Conservation (phyloP, 2,113 vertebrate genomes). For the Syngnathus scovelli region DNA sequence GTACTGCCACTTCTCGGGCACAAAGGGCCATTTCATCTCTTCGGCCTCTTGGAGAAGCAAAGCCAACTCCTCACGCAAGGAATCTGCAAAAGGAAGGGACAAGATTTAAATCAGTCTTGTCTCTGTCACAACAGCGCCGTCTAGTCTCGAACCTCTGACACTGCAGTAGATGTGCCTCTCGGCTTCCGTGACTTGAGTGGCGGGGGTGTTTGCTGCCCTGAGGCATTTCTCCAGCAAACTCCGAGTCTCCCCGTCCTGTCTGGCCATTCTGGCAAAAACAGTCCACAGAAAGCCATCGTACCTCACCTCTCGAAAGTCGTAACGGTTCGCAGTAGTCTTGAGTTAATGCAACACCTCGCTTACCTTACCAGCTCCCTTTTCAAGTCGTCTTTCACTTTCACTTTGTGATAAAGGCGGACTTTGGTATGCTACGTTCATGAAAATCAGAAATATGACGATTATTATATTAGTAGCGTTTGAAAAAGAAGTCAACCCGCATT, state of each 20-base stretch:
- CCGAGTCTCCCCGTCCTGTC: constrained; percentile 53
- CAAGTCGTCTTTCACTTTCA: not conserved
- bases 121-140: constrained; percentile 19
- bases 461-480: not conserved
- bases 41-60: constrained; percentile 83
- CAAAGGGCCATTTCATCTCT: constrained; percentile 95
- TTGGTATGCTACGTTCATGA: not conserved
- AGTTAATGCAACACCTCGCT: not conserved
- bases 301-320: not conserved
- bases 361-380: no score
- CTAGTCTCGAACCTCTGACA: constrained; percentile 75
- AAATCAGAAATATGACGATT: not conserved
- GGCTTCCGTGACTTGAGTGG: constrained; percentile 40
- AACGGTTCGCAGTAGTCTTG: not conserved
- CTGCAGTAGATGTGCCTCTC: constrained; percentile 48
- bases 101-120: not conserved
- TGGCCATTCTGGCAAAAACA: constrained; percentile 68
- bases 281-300: no score
- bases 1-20: constrained; percentile 96
- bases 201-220: constrained; percentile 26
- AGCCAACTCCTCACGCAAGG: constrained; percentile 76
- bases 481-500: not conserved
- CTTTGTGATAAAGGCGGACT: not conserved
- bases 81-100: constrained; percentile 56
- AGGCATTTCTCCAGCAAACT: constrained; percentile 76